Evolutionary conservation across 2,113 vertebrate species (phyloP), one percentile per base, ranked within the genome.

Genomic region (Podarcis muralis): DNA sequence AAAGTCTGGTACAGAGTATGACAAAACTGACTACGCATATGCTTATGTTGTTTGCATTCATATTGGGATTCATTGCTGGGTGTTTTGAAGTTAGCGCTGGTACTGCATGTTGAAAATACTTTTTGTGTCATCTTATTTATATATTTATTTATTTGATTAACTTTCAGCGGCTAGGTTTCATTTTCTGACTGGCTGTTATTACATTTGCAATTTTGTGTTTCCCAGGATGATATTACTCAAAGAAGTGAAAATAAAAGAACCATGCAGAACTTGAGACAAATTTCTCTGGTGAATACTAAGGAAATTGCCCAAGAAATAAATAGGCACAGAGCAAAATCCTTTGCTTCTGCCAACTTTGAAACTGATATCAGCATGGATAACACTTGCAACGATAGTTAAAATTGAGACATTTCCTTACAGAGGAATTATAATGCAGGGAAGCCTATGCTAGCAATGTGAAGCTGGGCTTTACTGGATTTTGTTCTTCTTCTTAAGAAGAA

Each of bases 181-280:
- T 94, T 91, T 91, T 91, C 92, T 93, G 91, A 93, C 84, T 89
- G 91, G 88, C 85, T 92, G 86, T 84, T 94, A 91, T 71, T 90
- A 37, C 59, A 84, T 23, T 88, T 92, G 48, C n/a, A 89, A 69
- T 90, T 93, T 93, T 79, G 77, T 77, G 20, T 0, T 85, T 93
- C 86, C 62, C 32, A 83, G 86, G 83, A 76, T 85, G 84, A 20
- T 8, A 89, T 13, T 84, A 23, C 32, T 83, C 0, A 12, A 40
- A 82, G 68, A 11, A 53, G n/a, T 20, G 27, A 40, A 72, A 74
- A 71, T 7, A 5, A 18, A 48, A 74, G 82, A 78, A 20, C 62
- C n/a, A 72, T 85, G 1, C 4, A 83, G 68, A 1, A 0, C 77
- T 16, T 62, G 59, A 5, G 87, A 30, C 23, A 76, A 90, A 88